Conservation (phyloP, 1,140 invertebrate genomes). For the Cylas formicarius region DNA sequence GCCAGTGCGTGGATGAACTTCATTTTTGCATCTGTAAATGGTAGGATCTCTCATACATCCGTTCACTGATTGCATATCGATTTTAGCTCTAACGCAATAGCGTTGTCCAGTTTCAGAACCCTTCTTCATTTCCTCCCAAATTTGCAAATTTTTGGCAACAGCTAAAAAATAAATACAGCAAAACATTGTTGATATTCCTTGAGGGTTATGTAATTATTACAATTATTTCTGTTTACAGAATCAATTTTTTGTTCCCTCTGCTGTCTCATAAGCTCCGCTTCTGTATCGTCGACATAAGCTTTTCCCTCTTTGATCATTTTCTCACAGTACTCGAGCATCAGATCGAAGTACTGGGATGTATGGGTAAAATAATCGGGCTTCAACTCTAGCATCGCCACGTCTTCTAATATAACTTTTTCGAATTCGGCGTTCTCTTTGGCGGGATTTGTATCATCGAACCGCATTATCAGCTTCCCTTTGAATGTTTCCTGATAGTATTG, state of each 20-base stretch:
- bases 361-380: conserved; percentile 91
- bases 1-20: conserved; percentile 87
- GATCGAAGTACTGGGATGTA: conserved; percentile 95
- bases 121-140: conserved; percentile 95
- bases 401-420: conserved; percentile 95
- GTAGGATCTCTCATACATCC: conserved; percentile 99
- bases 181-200: neutral
- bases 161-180: conserved; percentile 46
- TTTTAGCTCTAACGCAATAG: conserved; percentile 81
- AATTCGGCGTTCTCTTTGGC: conserved; percentile 98
- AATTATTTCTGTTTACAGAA: conserved; percentile 79
- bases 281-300: conserved; percentile 96
- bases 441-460: conserved; percentile 99
- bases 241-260: conserved; percentile 86
- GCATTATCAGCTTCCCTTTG: conserved; percentile 92
- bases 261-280: conserved; percentile 88
- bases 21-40: conserved; percentile 97
- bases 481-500: conserved; percentile 94
- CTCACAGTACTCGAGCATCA: conserved; percentile 83
- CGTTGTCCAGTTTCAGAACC: conserved; percentile 51
- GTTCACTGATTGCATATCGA: conserved; percentile 94
- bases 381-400: conserved; percentile 85
- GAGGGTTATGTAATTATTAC: conserved; percentile 47
- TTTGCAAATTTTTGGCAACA: conserved; percentile 74
- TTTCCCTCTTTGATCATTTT: conserved; percentile 79